These are phyloP conservation scores for Agapornis roseicollis DNA, from an alignment of 2,113 vertebrate genomes.

Conservation along the genomic window DNA sequence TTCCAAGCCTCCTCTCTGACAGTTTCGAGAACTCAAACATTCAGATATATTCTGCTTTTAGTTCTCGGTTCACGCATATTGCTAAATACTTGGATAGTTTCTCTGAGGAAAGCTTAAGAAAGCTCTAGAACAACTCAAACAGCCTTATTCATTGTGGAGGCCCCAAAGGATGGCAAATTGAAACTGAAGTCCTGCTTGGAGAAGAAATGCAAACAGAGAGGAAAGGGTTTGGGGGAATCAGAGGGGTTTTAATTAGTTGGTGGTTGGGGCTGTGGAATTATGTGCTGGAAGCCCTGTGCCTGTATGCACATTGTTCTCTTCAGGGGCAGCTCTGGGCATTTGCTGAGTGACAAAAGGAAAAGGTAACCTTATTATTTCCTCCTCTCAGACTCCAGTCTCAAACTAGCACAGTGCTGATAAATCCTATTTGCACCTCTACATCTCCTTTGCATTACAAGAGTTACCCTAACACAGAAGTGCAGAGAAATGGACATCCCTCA, in stretches of 20 bases:
- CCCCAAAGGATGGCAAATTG: background rate
- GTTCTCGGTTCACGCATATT: background rate
- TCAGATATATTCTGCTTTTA: background rate
- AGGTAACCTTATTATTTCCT: background rate
- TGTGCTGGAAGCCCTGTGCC: background rate
- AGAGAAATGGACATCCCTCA: fast-evolving
- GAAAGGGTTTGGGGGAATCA: background rate
- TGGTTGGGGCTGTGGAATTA: constrained; percentile 5
- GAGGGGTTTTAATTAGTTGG: constrained; percentile 11
- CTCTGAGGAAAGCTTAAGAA: constrained; percentile 19
- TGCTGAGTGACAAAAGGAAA: constrained; percentile 15
- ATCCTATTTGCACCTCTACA: background rate
- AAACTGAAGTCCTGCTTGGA: constrained; percentile 21
- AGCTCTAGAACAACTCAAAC: constrained; percentile 14
- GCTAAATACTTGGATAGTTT: background rate
- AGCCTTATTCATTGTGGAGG: background rate
- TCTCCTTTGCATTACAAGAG: background rate
- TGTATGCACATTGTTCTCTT: background rate
- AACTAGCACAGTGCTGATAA: background rate
- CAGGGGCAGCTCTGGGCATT: background rate
- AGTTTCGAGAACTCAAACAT: background rate
- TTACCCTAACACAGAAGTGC: background rate
- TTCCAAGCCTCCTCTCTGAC: background rate
- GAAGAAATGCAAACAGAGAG: constrained; percentile 32
- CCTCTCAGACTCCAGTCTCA: background rate